Base-by-base conservation (phyloP, 2,888 invertebrate species). In the Neoitamus cyanurus region DNA sequence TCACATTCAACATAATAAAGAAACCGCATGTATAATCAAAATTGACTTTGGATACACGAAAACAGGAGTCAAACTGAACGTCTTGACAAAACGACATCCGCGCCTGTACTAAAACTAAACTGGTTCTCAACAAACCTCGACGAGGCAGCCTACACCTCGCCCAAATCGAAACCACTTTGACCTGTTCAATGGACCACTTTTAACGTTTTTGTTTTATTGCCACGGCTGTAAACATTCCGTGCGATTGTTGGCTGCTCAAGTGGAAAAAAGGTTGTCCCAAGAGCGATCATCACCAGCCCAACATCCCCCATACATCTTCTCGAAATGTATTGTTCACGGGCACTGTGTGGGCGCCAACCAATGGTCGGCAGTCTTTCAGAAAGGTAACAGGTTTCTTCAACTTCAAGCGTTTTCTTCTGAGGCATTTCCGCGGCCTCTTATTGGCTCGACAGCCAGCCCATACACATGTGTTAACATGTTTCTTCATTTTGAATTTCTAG, bases 31-130 rank as follows among this genome's bases (percentile, higher is more conserved):
- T 11, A 70, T 13, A 70, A 31, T 30, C 11, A 31, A 30, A 2
- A 30, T 25, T 70, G n/a, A 70, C n/a, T 70, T 13, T 69, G 2
- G 25, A n/a, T 20, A 68, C 20, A 84, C 28, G 69, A 37, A 48
- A 68, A 69, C 20, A 83, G 36, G 68, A n/a, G 70, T 68, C 46
- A 83, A 42, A 46, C n/a, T 58, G 30, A 72, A 87, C 88, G 86
- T 86, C 88, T 86, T 86, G n/a, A 85, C 86, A 83, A 86, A 85
- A 83, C 86, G 86, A 86, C 84, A 86, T 85, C 84, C 86, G 86
- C 69, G 82, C 37, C 69, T 28, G 34, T 86, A 84, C 85, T 87
- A 85, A 83, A 86, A 87, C 88, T 87, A 86, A 87, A 86, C 87
- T 86, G 86, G 75, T 77, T 82, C 69, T n/a, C 37, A 82, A 28